Base-by-base conservation (phyloP, 2,888 invertebrate genomes). In the Endomychus coccineus region DNA sequence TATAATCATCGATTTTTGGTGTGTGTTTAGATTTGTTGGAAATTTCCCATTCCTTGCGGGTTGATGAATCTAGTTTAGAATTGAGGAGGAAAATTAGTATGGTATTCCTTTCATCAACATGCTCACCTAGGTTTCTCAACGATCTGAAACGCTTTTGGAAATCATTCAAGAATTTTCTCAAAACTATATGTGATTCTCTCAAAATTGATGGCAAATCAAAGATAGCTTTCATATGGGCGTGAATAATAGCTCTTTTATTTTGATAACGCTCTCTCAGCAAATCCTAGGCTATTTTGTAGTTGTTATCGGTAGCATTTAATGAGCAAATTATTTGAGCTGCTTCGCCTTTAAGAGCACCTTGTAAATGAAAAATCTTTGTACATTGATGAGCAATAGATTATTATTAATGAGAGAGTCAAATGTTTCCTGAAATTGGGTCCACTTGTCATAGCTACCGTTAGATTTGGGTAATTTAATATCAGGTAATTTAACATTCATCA, bases 231-330 rank as follows among this genome's bases (percentile, higher is more conserved):
- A 30, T 30, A 7, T 36, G 30, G 1, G 12, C 19, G 7, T 29
- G 9, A 12, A 29, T 29, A 1, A 36, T 28, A 2, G 17, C n/a
- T 12, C 7, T 28, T 30, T 16, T 28, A n/a, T 36, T 29, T 1
- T 36, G 19, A 13, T 29, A 36, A 2, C 36, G 3, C 14, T 36
- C 29, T 2, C 13, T 6, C 2, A 22, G 16, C n/a, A 29, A 17
- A 30, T 35, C 29, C 29, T 29, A 34, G 4, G 25, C 28, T 10
- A 35, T 28, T 3, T 22, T 3, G n/a, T 36, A 36, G 14, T 36
- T 36, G 3, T 16, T 21, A 1, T 28, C 21, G 1, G 36, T 23
- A 2, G 17, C 15, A 13, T 29, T 19, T 3, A 36, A 29, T 6
- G 36, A 36, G 7, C 14, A 2, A 3, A 36, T 29, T 16, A 19